A percentile compares a stretch with the other conserved stretches of the same genome.
Conservation (phyloP, 2,797 vertebrate species). For the Botia kubotai region DNA sequence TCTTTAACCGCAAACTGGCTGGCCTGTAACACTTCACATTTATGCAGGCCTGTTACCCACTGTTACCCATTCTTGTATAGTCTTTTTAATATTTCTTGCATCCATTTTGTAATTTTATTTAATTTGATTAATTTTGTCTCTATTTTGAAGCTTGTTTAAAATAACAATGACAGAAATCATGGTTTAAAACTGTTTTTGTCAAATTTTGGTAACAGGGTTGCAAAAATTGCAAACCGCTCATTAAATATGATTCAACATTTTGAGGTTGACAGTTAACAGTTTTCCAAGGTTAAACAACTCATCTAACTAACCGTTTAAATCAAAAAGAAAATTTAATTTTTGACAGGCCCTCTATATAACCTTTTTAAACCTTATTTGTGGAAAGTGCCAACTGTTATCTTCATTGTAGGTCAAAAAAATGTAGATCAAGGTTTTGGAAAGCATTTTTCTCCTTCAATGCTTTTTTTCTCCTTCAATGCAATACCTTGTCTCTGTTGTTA, state of each 20-base stretch:
- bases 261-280: background rate
- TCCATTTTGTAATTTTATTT: too few species aligned
- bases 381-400: slow-evolving; percentile 24
- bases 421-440: slow-evolving; percentile 59
- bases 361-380: background rate
- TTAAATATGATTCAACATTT: too few species aligned
- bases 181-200: too few species aligned
- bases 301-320: background rate
- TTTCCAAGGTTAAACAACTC: background rate
- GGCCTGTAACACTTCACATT: too few species aligned
- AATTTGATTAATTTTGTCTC: too few species aligned
- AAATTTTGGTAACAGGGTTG: too few species aligned
- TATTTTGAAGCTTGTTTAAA: too few species aligned
- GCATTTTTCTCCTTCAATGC: slow-evolving; percentile 44
- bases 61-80: too few species aligned
- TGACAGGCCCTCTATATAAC: background rate
- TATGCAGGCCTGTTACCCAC: too few species aligned
- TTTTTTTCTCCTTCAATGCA: slow-evolving; percentile 62
- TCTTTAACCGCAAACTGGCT: background rate
- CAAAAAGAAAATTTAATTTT: background rate
- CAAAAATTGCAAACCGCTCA: too few species aligned
- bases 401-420: slow-evolving; percentile 15
- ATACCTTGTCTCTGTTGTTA: slow-evolving; percentile 78
- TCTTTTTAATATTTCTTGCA: too few species aligned
- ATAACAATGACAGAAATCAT: too few species aligned